Percentiles rank a stretch among this genome's conserved stretches.
Evolutionary conservation across 2,797 vertebrate genomes (phyloP).

Genomic region (Pogonophryne albipinna): DNA sequence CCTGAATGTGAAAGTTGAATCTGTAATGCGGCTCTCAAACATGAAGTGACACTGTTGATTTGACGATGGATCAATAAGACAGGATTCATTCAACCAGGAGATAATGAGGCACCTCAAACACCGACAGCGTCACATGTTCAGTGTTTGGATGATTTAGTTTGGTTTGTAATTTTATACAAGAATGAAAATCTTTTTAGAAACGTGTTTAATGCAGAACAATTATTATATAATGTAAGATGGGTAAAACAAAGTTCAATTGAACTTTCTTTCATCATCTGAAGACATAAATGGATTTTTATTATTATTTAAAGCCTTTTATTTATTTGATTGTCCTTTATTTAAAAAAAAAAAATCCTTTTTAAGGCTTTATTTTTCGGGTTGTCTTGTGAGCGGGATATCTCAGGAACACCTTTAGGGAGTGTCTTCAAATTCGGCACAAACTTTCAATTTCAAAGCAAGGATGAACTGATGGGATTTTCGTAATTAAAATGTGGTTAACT

Average conservation of each 20-base stretch:
- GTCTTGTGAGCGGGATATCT: too few species aligned
- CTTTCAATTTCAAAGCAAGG: too few species aligned
- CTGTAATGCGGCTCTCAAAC: constrained; percentile 31
- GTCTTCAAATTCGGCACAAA: too few species aligned
- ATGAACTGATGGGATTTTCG: too few species aligned
- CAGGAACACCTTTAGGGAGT: too few species aligned
- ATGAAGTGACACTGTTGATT: constrained; percentile 48
- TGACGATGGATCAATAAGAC: constrained; percentile 52
- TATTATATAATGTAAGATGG: background rate
- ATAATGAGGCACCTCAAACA: constrained; percentile 18
- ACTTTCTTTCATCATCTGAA: background rate
- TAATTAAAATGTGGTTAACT: too few species aligned
- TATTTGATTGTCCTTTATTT: too few species aligned
- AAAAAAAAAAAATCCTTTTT: too few species aligned
- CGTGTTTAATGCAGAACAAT: background rate
- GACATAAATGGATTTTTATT: too few species aligned
- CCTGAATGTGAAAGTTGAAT: constrained; percentile 16
- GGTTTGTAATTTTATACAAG: background rate
- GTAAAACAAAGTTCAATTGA: background rate
- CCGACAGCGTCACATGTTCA: background rate
- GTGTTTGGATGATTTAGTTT: too few species aligned
- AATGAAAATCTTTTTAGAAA: background rate
- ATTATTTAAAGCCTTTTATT: too few species aligned
- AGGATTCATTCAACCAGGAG: constrained; percentile 27
- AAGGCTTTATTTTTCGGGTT: too few species aligned